Evolutionary conservation across 2,797 vertebrate species (phyloP), one percentile per base, ranked within the genome.

Genomic region (Gymnocypris eckloni): DNA sequence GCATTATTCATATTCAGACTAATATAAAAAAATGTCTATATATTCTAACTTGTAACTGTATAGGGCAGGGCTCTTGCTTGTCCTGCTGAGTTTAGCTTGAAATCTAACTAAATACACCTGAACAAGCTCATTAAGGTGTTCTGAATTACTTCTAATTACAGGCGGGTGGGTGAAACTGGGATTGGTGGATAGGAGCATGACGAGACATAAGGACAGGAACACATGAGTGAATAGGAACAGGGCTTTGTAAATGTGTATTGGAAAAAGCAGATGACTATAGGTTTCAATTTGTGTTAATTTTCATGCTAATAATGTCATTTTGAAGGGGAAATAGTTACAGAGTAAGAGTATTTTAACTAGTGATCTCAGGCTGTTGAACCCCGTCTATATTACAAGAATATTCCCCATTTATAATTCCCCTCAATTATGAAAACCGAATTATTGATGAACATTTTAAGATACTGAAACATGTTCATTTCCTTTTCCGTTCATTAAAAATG

Each of bases 391-490:
- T 50, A 33, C 43, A 80, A 61, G 25, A 45, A 25, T 13, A 20
- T 67, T 66, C 20, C 16, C 3, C 1, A 33, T 81, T 81, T 82
- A 20, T 70, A 54, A 50, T 81, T 59, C 6, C 0, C 52, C n/a
- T 13, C 69, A 82, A 61, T 80, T 80, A 80, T 67, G 18, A 25
- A 73, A n/a, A 43, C 61, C 37, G 7, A 28, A 59, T 82, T 45
- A 82, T 73, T 73, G 33, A 82, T 73, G 52, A 56, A 33, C 39
- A 28, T 28, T 54, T 56, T 71, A 72, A 28, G 22, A 54, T 1
- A 20, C 6, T 72, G 69, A 20, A 71, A 43, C 25, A 4, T 20
- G 3, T 72, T 67, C 0, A 72, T 72, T 82, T 72, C 16, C 28
- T 73, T 56, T 82, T 54, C 48, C 37, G 25, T 48, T 73, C 45